Percentiles rank a stretch among this genome's conserved stretches.
Evolutionary conservation across 2,113 vertebrate species (phyloP).

Genomic region (Furnarius figulus): DNA sequence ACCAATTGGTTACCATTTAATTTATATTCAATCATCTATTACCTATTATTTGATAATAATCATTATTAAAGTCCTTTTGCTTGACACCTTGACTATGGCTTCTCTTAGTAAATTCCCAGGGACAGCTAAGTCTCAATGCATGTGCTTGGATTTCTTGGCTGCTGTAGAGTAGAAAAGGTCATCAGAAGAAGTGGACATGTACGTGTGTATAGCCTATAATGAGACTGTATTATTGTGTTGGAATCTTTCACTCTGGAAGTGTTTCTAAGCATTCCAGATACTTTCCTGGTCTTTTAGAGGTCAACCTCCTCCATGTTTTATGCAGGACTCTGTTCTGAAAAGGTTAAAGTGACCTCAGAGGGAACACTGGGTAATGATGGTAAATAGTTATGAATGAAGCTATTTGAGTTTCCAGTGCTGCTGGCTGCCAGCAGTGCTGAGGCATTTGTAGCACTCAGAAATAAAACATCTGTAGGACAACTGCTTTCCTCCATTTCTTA

Average conservation of each 20-base stretch:
- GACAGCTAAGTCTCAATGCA: background rate
- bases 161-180: background rate
- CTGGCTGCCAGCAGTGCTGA: background rate
- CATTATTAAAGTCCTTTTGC: background rate
- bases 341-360: background rate
- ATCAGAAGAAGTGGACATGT: background rate
- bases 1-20: background rate
- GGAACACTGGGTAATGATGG: background rate
- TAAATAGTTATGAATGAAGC: background rate
- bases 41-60: background rate
- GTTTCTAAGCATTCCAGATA: background rate
- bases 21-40: background rate
- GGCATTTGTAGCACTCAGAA: background rate
- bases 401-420: background rate
- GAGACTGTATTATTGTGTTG: background rate
- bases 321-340: background rate
- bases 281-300: background rate
- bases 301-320: background rate
- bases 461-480: background rate
- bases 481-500: background rate
- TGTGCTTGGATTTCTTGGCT: background rate
- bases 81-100: background rate
- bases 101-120: background rate
- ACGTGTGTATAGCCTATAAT: background rate
- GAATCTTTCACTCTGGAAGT: background rate